Base-by-base conservation (phyloP, 2,113 vertebrate genomes). In the Brienomyrus brachyistius region DNA sequence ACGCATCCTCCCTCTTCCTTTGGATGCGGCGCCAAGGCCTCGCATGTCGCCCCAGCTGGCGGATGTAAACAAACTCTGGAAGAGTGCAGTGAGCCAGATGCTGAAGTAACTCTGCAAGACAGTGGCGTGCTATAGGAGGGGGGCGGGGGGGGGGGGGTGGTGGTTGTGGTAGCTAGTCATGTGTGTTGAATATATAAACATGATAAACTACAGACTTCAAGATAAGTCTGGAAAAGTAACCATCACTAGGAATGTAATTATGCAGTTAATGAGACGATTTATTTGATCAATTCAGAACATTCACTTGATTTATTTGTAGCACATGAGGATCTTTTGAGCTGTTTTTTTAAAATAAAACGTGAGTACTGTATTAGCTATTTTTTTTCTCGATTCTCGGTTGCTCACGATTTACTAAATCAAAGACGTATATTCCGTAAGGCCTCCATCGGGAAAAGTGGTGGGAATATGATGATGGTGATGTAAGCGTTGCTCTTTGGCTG, bases 21-120 rank as follows among this genome's bases (percentile, higher is more conserved):
- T 52, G 40, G 56, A 43, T 11, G 1, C 43, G 6, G 21, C 35
- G 85, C 86, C 89, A 90, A 82, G 47, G 35, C 31, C 59, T 86
- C 23, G 45, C 62, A 40, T 70, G 56, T 45, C 23, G 7, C 27
- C 80, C 31, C 56, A 47, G 52, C 80, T 45, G 52, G 56, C 11
- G 80, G 51, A 48, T 85, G 77, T 85, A 89, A 89, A 89, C 89
- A 89, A 66, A 66, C 35, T 10, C 10, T 43, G 82, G 40, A 54
- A 45, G 86, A 19, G 80, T 5, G 59, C 19, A 10, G 6, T 82
- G 13, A 15, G 23, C 19, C 77, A 89, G 89, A 45, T 52, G 88
- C 47, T 54, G 43, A 45, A 89, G 52, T 47, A 59, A 13, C 70
- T 74, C 10, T 2, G 31, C n/a, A 10, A 59, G 52, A 31, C 23